These are phyloP conservation scores for Drosophila pectinifera DNA, from an alignment of 1,140 invertebrate genomes.

Conservation along the genomic window DNA sequence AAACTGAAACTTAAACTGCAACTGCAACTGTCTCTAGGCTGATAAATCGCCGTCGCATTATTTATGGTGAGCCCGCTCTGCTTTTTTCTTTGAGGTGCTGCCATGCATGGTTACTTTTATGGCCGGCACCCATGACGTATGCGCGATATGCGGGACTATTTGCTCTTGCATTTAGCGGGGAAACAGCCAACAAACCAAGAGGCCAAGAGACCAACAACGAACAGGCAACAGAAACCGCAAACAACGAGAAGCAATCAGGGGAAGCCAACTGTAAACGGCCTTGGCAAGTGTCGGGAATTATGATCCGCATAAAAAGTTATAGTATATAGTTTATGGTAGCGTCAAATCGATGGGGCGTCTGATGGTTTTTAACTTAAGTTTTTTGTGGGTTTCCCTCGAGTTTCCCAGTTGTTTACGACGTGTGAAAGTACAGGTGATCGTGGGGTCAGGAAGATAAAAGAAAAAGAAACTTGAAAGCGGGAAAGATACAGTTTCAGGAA, in stretches of 20 bases:
- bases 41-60: conserved; percentile 67
- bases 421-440: conserved; percentile 1
- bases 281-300: conserved; percentile 42
- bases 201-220: conserved; percentile 4
- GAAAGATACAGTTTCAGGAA: neutral
- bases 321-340: conserved; percentile 36
- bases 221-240: conserved; percentile 15
- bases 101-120: conserved; percentile 68
- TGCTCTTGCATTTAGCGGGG: conserved; percentile 25
- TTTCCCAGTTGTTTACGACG: neutral
- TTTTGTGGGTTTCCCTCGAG: neutral
- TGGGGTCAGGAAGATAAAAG: neutral
- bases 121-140: conserved; percentile 66
- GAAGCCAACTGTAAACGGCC: conserved; percentile 36
- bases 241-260: conserved; percentile 18
- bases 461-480: neutral
- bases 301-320: conserved; percentile 36
- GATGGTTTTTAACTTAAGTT: too few relatives aligned
- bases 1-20: neutral
- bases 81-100: conserved; percentile 19
- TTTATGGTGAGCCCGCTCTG: conserved; percentile 49
- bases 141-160: conserved; percentile 56
- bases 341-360: conserved; percentile 1
- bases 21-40: conserved; percentile 55
- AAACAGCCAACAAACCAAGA: neutral